Conservation (phyloP, 2,888 invertebrate species). For the Athrips mouffetella region DNA sequence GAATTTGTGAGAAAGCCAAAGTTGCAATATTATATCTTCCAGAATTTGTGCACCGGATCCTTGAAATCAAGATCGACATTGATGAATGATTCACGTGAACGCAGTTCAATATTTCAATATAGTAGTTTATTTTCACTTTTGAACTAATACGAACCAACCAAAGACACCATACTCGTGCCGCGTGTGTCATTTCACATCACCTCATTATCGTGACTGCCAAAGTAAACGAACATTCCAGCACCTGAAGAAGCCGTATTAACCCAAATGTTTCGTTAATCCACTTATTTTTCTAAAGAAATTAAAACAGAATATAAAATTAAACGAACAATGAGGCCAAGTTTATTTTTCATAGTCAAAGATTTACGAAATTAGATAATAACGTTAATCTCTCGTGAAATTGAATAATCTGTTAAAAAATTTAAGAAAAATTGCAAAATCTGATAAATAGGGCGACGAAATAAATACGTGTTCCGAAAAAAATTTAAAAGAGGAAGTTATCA, state of each 20-base stretch:
- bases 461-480: conserved; percentile 49
- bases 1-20: conserved; percentile 6
- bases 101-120: not conserved
- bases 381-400: conserved; percentile 50
- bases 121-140: not conserved
- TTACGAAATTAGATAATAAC: conserved; percentile 40
- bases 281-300: conserved; percentile 7
- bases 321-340: conserved; percentile 13
- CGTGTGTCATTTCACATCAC: conserved; percentile 3
- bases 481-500: conserved; percentile 53
- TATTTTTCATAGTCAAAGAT: conserved; percentile 11
- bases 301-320: not conserved
- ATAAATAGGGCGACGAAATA: conserved; percentile 48
- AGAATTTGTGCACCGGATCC: not conserved
- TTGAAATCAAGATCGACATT: not conserved
- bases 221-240: not conserved
- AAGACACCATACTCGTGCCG: not conserved
- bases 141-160: no score
- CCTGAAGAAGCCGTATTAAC: conserved; percentile 5
- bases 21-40: not conserved
- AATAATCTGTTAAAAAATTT: conserved; percentile 50
- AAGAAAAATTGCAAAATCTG: conserved; percentile 41
- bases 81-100: conserved; percentile 4
- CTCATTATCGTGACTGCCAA: conserved; percentile 10
- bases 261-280: not conserved